Evolutionary conservation across 2,797 vertebrate genomes (phyloP).

Genomic region (Champsocephalus esox): DNA sequence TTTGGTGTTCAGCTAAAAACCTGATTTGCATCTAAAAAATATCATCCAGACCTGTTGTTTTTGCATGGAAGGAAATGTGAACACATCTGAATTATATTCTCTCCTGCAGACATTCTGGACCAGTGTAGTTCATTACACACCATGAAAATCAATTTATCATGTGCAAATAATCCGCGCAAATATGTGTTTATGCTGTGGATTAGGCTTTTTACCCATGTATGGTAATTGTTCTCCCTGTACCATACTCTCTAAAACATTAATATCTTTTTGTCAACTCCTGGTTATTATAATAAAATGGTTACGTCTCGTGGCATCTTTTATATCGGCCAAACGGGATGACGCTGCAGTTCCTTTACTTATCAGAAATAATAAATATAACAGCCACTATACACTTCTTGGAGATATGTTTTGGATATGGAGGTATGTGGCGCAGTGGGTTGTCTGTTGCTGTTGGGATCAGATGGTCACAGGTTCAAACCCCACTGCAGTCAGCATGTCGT

Average conservation of each 20-base stretch:
- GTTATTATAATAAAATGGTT: background rate
- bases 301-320: background rate
- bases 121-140: conserved; percentile 10
- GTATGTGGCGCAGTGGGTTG: no score
- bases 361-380: background rate
- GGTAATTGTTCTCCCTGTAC: conserved; percentile 17
- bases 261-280: background rate
- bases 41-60: background rate
- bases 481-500: no score
- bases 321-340: background rate
- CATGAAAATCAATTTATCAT: conserved; percentile 21
- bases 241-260: conserved; percentile 3
- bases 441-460: no score
- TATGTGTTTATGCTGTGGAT: conserved; percentile 12
- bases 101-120: background rate
- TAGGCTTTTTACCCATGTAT: conserved; percentile 13
- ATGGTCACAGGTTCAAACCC: no score
- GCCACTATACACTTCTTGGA: no score
- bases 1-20: conserved; percentile 3
- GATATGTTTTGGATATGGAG: no score
- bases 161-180: conserved; percentile 5
- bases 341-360: background rate
- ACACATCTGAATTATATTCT: background rate
- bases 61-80: no score
- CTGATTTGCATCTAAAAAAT: conserved; percentile 10